Conservation (phyloP, 1,140 invertebrate genomes). For the Ruditapes philippinarum region DNA sequence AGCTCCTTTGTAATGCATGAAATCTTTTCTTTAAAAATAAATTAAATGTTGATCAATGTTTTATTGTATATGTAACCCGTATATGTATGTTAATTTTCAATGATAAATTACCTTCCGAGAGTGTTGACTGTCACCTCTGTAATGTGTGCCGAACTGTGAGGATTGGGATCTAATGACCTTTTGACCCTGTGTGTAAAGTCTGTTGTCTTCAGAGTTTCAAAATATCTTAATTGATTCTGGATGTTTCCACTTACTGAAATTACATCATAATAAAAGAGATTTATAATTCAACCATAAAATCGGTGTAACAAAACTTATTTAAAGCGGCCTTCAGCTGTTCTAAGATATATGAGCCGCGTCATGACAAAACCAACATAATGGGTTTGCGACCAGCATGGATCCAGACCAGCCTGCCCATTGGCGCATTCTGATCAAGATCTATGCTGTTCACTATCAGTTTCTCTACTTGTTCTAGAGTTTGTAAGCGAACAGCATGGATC, state of each 20-base stretch:
- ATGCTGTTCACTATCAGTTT: no score
- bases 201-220: constrained; percentile 66
- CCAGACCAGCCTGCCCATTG: no score
- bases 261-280: background rate
- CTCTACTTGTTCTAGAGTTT: no score
- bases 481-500: no score
- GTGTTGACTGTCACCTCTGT: constrained; percentile 54
- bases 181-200: constrained; percentile 53
- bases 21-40: no score
- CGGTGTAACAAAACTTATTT: background rate
- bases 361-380: no score
- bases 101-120: constrained; percentile 66
- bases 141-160: constrained; percentile 49
- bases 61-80: no score
- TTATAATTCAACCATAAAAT: background rate
- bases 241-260: constrained; percentile 49
- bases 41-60: no score
- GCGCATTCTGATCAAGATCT: background rate
- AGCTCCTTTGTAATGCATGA: no score
- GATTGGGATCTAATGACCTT: constrained; percentile 56
- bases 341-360: background rate
- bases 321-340: no score
- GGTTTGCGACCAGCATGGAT: no score
- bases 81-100: no score
- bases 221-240: constrained; percentile 49